Conservation (phyloP, 2,797 vertebrate genomes). For the Argya squamiceps region DNA sequence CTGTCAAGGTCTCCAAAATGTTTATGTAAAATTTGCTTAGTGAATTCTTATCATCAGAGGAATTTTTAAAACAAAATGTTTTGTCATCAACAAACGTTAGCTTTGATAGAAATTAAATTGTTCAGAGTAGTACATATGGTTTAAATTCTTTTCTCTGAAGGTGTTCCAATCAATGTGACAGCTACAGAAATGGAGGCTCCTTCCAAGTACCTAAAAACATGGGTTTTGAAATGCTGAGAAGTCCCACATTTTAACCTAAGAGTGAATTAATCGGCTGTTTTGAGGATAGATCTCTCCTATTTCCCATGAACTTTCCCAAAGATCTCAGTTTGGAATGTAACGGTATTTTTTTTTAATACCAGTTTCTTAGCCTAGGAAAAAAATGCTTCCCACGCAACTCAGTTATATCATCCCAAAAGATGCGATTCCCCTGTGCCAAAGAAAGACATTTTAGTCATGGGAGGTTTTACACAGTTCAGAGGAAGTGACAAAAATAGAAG, state of each 20-base stretch:
- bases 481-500: slow-evolving; percentile 48
- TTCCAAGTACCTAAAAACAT: neutral
- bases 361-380: neutral
- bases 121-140: neutral
- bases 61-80: slow-evolving; percentile 7
- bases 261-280: neutral
- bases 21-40: slow-evolving; percentile 23
- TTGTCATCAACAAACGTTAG: neutral
- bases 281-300: neutral
- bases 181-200: neutral
- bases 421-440: accelerated
- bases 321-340: neutral
- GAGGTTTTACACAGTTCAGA: neutral
- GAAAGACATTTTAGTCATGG: slow-evolving; percentile 7
- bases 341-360: neutral
- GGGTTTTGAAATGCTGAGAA: neutral
- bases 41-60: neutral
- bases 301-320: neutral
- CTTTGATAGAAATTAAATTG: slow-evolving; percentile 22
- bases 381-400: slow-evolving; percentile 26
- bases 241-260: neutral
- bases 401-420: slow-evolving; percentile 2
- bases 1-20: neutral
- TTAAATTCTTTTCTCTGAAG: neutral
- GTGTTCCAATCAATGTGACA: neutral